phyloP scores from a whole-genome alignment of 2,113 vertebrate genomes.

The Lepisosteus oculatus region DNA sequence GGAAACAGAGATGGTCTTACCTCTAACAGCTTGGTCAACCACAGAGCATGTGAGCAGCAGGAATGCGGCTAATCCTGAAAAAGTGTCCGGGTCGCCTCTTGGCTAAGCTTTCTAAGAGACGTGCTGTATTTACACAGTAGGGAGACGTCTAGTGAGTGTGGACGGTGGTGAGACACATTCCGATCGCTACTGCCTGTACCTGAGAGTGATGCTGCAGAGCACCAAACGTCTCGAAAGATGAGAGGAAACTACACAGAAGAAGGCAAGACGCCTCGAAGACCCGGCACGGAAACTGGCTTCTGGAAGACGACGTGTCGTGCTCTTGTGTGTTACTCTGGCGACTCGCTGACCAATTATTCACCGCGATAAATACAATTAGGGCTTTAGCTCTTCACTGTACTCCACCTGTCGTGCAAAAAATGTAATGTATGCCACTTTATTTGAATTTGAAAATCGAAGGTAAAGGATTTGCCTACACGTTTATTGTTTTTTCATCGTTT shows the following conservation, averaged over 20 bases:
- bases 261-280: conserved; percentile 18
- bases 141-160: not conserved
- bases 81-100: conserved; percentile 4
- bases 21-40: conserved; percentile 7
- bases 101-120: not conserved
- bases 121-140: conserved; percentile 6
- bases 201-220: conserved; percentile 23
- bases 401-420: too few species aligned
- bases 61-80: conserved; percentile 10
- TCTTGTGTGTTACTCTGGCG: not conserved
- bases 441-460: too few species aligned
- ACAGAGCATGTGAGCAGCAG: conserved; percentile 3
- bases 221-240: conserved; percentile 7
- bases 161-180: conserved; percentile 6
- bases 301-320: not conserved
- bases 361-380: too few species aligned
- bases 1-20: conserved; percentile 17
- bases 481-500: too few species aligned
- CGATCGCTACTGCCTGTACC: conserved; percentile 18
- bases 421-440: too few species aligned
- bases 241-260: conserved; percentile 4
- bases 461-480: too few species aligned
- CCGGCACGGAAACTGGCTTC: conserved; percentile 18
- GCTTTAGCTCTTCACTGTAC: too few species aligned
- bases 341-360: not conserved